Evolutionary conservation across 1,140 invertebrate species (phyloP), one percentile per base, ranked within the genome.

Genomic region (Homarus americanus): DNA sequence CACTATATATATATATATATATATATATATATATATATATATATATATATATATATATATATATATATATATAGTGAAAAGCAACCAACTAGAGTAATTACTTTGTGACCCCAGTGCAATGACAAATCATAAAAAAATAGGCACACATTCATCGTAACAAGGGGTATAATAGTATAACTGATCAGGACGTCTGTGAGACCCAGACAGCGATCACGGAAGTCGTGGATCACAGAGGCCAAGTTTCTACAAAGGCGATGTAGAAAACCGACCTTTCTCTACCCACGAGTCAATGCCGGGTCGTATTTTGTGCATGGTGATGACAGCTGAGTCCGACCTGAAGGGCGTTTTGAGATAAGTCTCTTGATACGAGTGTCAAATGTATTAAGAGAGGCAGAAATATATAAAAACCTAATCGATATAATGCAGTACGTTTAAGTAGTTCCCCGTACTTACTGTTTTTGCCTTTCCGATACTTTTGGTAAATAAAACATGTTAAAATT

Each of bases 291-390:
- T 28, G 76, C 36, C 17, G n/a, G 2, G 40, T 49, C 76, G 2
- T 44, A 15, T 38, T 79, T 79, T 79, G 76, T 79, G 76, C 76
- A 44, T 44, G 40, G 40, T 79, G 76, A 40, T 79, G 76, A 79
- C 76, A 79, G 76, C 76, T 79, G 15, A 41, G 40, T 49, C 15
- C 10, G n/a, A 69, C 63, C 63, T 28, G 63, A 69, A 10, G 63
- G 24, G 63, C 40, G 28, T 79, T 9, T 79, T n/a, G 0, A n/a
- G 7, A n/a, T 0, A 20, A 20, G 20, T 58, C 53, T 58, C 53
- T 58, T 69, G n/a, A 69, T 20, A 58, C 44, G 24, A 20, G 5
- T 24, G 24, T 58, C 24, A 24, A 24, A 24, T 15, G 24, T 9
- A 66, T 28, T 7, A 32, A 69, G 63, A 69, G 63, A 32, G 63